Evolutionary conservation across 2,113 vertebrate genomes (phyloP), one percentile per base, ranked within the genome.

Genomic region (Pyxicephalus adspersus): DNA sequence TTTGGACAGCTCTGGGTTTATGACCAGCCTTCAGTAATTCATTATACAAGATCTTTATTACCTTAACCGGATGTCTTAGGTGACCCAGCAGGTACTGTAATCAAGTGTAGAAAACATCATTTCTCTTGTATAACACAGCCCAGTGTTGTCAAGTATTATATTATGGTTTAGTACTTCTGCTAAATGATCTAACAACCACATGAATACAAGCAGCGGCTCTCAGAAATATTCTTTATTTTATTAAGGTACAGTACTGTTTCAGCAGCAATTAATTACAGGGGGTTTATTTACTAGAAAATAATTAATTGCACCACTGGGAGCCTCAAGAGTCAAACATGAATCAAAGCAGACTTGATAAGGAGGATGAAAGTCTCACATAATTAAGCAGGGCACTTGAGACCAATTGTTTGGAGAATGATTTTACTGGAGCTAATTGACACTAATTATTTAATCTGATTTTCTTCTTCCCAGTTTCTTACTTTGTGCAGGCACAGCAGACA

Each of bases 371-470:
- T 96, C 94, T 94, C 92, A 95, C 89, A 90, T 98, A 98, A 99
- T 98, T 98, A 98, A 98, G 94, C 94, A 87, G 89, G 94, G 95
- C 96, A 96, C 96, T 94, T 90, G 96, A 98, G 98, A 98, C 95
- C 95, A 96, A 96, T 98, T 98, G 96, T 98, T 98, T 97, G 93
- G 90, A 86, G 95, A 96, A 95, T 95, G 95, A 96, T 98, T 96
- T 96, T 95, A 93, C 95, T 91, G 91, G 91, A 90, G 96, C 95
- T 99, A 99, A 99, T 98, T 99, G 96, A 96, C 96, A 96, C 95
- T 98, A 99, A 99, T 98, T 98, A 95, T 98, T 99, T 97, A 97
- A 98, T 97, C 96, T 95, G 95, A 97, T 96, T 97, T 98, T 95
- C 94, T 91, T 91, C 89, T 94, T 95, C 89, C 87, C 87, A 83